Evolutionary conservation across 2,888 invertebrate species (phyloP), one percentile per base, ranked within the genome.

Genomic region (Exephanes ischioxanthus): DNA sequence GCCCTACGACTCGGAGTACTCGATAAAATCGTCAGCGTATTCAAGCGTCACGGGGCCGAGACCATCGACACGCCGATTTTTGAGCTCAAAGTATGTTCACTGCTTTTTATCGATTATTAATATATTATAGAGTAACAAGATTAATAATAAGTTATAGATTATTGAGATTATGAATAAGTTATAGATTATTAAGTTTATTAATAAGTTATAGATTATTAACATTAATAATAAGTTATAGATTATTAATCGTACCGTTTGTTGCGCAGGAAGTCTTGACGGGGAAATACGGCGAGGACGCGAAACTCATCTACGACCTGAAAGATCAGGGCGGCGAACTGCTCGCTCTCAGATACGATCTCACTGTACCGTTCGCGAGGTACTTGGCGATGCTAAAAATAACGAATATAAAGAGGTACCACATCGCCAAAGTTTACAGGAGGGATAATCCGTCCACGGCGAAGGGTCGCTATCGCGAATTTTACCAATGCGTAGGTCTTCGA

Each of bases 221-320:
- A 67, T 19, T 3, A 37, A 67, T 58, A 72, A 30, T 26, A 55
- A 9, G 11, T 22, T 41, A 76, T 22, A 7, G 3, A 48, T 48
- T 19, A n/a, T 61, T 41, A 55, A 67, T 63, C 19, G 4, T 30
- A 51, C 30, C 45, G 73, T 55, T 73, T 80, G 2, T 79, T 66
- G 5, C 81, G 11, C 93, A 99, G 98, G 99, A 99, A 94, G 98
- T 99, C 3, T 95, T 99, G 73, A 99, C 99, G 26, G 99, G 99
- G 68, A 99, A 99, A 95, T 99, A 99, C 95, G 99, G 99, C 0
- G 99, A 99, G 95, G 99, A 99, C 94, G 98, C 99, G 0, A 99
- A 99, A 94, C 95, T 99, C 11, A 99, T 99, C 84, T 99, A 99
- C 94, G 99, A 99, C 94, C 95, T 99, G 66, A 98, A 98, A 93